Evolutionary conservation across 2,797 vertebrate genomes (phyloP).

Genomic region (Hozukius guyotensis): DNA sequence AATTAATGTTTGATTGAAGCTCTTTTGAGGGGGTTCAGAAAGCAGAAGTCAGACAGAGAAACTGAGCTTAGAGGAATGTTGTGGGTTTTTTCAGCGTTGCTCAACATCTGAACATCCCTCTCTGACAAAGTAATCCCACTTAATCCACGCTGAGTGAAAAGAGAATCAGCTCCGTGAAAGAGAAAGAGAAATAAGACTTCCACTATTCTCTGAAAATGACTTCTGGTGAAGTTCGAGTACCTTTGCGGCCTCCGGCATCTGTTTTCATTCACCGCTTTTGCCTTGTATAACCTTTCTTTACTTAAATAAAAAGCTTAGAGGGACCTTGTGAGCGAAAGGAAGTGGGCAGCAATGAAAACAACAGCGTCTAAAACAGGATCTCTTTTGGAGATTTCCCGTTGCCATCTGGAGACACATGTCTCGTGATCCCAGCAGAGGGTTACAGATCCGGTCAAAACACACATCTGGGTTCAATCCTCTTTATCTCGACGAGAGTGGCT

Average conservation of each 20-base stretch:
- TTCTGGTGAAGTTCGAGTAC: neutral
- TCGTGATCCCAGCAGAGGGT: constrained; percentile 41
- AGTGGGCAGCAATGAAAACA: constrained; percentile 71
- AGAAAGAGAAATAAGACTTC: constrained; percentile 14
- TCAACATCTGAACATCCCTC: constrained; percentile 48
- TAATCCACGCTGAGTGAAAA: constrained; percentile 39
- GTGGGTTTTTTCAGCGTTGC: constrained; percentile 42
- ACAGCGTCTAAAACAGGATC: constrained; percentile 46
- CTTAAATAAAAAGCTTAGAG: constrained; percentile 47
- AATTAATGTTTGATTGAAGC: neutral
- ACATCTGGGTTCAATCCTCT: constrained; percentile 70
- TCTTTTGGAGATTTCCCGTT: constrained; percentile 38
- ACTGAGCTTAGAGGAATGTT: constrained; percentile 24
- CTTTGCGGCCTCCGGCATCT: constrained; percentile 39
- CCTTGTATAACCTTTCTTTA: constrained; percentile 53
- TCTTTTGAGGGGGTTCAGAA: neutral
- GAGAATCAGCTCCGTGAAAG: constrained; percentile 20
- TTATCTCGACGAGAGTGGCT: constrained; percentile 46
- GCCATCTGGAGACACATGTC: constrained; percentile 63
- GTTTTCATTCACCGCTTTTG: constrained; percentile 56
- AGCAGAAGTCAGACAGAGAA: constrained; percentile 13
- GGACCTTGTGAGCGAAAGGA: constrained; percentile 47
- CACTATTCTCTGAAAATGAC: constrained; percentile 27
- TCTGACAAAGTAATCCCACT: constrained; percentile 18
- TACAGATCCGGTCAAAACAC: constrained; percentile 40